Evolutionary conservation across 2,797 vertebrate species (phyloP).

Genomic region (Liasis olivaceus): DNA sequence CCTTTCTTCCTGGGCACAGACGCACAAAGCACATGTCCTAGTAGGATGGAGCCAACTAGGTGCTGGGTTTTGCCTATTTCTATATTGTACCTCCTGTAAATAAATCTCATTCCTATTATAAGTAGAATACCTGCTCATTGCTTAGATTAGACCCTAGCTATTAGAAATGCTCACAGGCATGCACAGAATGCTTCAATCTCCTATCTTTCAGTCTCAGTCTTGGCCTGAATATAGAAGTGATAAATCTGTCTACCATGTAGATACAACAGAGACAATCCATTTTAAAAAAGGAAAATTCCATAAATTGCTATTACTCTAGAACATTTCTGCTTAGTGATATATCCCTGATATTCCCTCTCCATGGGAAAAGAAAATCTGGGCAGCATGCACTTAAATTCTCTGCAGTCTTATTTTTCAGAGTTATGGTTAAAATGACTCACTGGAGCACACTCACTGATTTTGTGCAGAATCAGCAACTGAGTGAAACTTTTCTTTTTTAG

Average conservation of each 20-base stretch:
- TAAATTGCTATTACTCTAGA: background rate
- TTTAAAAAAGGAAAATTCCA: background rate
- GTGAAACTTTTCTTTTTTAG: slow-evolving; percentile 3
- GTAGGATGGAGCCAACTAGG: background rate
- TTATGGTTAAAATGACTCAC: slow-evolving; percentile 13
- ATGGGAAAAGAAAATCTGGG: background rate
- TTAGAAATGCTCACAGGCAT: background rate
- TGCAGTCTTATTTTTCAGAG: background rate
- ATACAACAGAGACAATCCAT: background rate
- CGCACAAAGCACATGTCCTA: background rate
- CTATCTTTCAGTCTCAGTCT: background rate
- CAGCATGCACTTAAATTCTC: background rate
- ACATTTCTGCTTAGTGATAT: background rate
- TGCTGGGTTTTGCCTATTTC: background rate
- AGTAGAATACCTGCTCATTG: background rate
- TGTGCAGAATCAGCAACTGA: slow-evolving; percentile 10
- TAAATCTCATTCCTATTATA: background rate
- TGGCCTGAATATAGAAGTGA: background rate
- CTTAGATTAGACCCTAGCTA: background rate
- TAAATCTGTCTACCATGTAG: background rate
- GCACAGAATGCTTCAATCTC: background rate
- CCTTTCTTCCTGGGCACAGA: background rate
- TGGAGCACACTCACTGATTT: slow-evolving; percentile 18
- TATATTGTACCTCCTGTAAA: background rate
- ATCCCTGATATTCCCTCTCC: background rate